Conservation (phyloP, 2,113 vertebrate species). For the Callorhinus ursinus region DNA sequence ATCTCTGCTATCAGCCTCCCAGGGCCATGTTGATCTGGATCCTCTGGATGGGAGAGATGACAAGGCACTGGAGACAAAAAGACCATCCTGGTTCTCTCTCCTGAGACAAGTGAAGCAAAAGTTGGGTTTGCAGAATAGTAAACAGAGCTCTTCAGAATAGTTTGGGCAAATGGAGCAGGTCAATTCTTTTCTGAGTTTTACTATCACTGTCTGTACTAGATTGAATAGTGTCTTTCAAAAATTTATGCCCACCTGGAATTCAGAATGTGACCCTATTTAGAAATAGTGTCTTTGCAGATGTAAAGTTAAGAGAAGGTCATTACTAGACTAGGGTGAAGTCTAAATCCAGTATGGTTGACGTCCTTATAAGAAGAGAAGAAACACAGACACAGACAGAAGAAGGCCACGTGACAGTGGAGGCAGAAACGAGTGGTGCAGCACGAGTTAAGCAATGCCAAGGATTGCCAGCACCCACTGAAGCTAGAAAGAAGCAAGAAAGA, state of each 20-base stretch:
- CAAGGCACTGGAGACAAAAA: not conserved
- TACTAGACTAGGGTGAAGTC: not conserved
- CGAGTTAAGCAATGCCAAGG: not conserved
- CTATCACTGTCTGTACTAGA: not conserved
- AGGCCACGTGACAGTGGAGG: not conserved
- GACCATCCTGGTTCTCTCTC: not conserved
- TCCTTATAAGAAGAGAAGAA: not conserved
- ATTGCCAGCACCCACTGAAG: not conserved
- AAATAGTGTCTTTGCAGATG: not conserved
- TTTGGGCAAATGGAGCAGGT: not conserved
- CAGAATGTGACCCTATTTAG: not conserved
- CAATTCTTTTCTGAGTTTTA: not conserved
- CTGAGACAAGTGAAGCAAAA: not conserved
- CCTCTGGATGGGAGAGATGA: not conserved
- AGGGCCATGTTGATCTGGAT: not conserved
- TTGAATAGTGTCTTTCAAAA: conserved; percentile 26
- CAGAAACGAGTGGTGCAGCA: not conserved
- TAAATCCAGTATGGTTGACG: not conserved
- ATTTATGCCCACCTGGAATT: not conserved
- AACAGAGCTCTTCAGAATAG: not conserved
- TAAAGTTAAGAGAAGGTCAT: not conserved
- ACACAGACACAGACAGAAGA: not conserved
- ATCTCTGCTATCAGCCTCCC: not conserved
- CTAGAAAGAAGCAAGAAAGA: not conserved
- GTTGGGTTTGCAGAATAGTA: not conserved